Percentiles rank a stretch among this genome's conserved stretches.
Conservation (phyloP, 2,888 invertebrate species). For the Catocala nupta region DNA sequence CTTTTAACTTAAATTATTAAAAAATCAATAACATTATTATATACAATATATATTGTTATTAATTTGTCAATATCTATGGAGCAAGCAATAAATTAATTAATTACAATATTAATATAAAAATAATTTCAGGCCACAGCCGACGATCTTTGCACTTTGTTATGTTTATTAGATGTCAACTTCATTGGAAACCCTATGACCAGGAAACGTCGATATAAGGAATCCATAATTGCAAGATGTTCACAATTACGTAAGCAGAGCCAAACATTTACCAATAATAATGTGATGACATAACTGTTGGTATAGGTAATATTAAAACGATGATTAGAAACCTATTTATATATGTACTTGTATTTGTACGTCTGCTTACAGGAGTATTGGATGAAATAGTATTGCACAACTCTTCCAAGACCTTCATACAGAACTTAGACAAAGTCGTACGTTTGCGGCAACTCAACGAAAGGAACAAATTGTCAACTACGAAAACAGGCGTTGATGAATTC, state of each 20-base stretch:
- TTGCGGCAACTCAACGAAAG: slow-evolving; percentile 76
- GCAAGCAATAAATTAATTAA: neutral
- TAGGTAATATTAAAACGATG: too few relatives aligned
- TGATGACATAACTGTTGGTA: too few relatives aligned
- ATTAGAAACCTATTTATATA: too few relatives aligned
- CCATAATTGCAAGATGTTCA: slow-evolving; percentile 88
- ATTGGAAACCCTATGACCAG: slow-evolving; percentile 89
- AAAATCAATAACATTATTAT: too few relatives aligned
- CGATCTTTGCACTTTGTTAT: slow-evolving; percentile 84
- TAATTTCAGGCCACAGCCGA: slow-evolving; percentile 82
- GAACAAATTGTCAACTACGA: slow-evolving; percentile 65
- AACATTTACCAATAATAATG: neutral
- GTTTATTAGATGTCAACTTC: slow-evolving; percentile 87
- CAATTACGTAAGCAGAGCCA: slow-evolving; percentile 84
- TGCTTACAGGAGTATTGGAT: slow-evolving; percentile 87
- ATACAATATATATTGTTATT: too few relatives aligned
- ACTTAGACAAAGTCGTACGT: slow-evolving; percentile 87
- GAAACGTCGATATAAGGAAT: slow-evolving; percentile 89
- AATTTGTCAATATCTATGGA: too few relatives aligned
- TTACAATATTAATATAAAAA: neutral
- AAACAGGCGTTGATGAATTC: slow-evolving; percentile 74
- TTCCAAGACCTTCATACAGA: slow-evolving; percentile 88
- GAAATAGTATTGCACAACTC: slow-evolving; percentile 86
- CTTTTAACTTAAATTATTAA: too few relatives aligned
- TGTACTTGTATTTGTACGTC: neutral